These are phyloP conservation scores for Phalloptychus januarius DNA, from an alignment of 2,797 vertebrate species.

Conservation along the genomic window DNA sequence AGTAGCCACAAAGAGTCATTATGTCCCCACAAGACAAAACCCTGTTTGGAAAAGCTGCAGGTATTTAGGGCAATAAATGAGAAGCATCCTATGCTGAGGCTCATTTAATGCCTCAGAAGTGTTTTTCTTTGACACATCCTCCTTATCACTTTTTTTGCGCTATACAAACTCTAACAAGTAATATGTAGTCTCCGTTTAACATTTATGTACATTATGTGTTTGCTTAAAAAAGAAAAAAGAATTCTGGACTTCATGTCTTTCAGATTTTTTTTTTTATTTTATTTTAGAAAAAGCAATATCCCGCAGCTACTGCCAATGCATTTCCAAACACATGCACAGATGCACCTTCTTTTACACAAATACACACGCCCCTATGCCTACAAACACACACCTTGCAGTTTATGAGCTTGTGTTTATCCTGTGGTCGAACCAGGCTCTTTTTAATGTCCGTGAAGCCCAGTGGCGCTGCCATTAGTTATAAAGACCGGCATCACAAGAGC, in stretches of 20 bases:
- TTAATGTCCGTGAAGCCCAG: constrained; percentile 78
- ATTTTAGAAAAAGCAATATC: constrained; percentile 64
- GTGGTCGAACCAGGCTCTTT: constrained; percentile 73
- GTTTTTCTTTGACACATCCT: neutral
- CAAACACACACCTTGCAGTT: constrained; percentile 57
- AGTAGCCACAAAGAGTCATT: neutral
- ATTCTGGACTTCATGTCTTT: constrained; percentile 30
- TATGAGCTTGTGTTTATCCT: constrained; percentile 77
- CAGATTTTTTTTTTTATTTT: constrained; percentile 30
- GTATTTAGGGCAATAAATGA: neutral
- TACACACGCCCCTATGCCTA: constrained; percentile 25
- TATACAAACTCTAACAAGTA: neutral
- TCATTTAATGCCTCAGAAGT: neutral
- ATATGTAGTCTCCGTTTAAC: constrained; percentile 23
- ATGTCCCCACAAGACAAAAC: neutral
- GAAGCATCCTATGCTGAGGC: neutral
- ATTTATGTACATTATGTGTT: constrained; percentile 26
- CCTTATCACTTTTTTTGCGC: neutral
- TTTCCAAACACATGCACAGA: constrained; percentile 44
- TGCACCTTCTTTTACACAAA: constrained; percentile 43
- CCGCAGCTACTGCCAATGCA: constrained; percentile 49
- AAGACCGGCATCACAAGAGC: constrained; percentile 72
- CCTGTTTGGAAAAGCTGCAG: neutral
- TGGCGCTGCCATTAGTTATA: constrained; percentile 71
- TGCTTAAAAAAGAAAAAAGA: constrained; percentile 36